phyloP scores from a whole-genome alignment of 2,797 vertebrate genomes.

The Buceros bicornis region DNA sequence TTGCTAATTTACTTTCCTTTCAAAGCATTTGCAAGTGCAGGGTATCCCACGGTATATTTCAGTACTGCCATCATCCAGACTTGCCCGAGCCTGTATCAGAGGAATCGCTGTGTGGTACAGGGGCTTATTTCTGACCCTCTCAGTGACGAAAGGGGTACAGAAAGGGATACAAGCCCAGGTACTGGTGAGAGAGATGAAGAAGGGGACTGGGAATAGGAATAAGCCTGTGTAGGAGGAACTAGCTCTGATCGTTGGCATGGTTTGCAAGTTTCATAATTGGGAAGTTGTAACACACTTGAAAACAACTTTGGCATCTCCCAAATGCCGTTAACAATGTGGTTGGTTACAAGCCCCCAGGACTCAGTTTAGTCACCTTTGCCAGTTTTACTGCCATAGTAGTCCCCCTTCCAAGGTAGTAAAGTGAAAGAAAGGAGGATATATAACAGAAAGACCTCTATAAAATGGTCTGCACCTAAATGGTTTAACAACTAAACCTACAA shows the following conservation, averaged over 20 bases:
- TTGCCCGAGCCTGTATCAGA: not conserved
- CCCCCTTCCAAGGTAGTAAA: not conserved
- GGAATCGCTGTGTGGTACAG: accelerated
- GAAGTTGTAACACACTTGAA: not conserved
- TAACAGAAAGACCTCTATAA: not conserved
- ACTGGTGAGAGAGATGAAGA: not conserved
- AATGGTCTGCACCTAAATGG: not conserved
- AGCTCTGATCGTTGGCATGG: accelerated
- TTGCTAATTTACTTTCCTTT: not conserved
- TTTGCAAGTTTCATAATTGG: not conserved
- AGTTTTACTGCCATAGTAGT: not conserved
- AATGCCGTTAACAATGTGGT: not conserved
- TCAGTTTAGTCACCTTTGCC: not conserved
- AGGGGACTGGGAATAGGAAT: not conserved
- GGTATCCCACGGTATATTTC: not conserved
- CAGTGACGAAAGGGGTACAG: not conserved
- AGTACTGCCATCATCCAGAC: not conserved
- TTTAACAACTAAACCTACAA: not conserved
- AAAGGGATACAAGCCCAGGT: accelerated
- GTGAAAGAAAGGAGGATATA: not conserved
- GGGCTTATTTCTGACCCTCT: not conserved
- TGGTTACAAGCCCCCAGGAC: not conserved
- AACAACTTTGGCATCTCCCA: not conserved
- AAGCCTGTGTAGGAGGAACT: not conserved
- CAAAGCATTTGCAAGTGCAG: not conserved